Evolutionary conservation across 2,888 invertebrate species (phyloP).

Genomic region (Euzophera pinguis): DNA sequence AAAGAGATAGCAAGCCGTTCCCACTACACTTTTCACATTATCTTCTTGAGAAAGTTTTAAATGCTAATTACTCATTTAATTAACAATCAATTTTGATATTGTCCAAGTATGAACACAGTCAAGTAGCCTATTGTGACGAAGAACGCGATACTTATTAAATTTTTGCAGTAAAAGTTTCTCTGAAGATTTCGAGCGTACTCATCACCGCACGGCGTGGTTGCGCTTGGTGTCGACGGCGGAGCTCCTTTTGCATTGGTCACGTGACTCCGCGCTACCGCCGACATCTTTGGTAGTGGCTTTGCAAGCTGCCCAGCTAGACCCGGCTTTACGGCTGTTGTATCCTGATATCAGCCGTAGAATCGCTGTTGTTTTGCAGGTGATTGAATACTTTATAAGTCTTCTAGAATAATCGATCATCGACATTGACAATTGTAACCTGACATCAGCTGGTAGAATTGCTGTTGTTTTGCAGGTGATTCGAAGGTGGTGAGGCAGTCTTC

Average conservation of each 20-base stretch:
- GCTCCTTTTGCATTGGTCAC: constrained; percentile 50
- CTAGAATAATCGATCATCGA: no score
- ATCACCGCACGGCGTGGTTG: constrained; percentile 56
- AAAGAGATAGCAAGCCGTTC: no score
- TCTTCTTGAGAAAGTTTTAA: no score
- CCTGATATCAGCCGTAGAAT: constrained; percentile 45
- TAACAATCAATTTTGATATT: no score
- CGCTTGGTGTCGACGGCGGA: constrained; percentile 45
- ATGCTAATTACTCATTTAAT: no score
- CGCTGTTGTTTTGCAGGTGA: constrained; percentile 44
- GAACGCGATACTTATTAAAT: not conserved
- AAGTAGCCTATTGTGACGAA: no score
- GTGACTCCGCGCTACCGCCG: constrained; percentile 53
- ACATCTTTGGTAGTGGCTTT: constrained; percentile 46
- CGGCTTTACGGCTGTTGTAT: constrained; percentile 54
- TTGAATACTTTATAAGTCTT: not conserved
- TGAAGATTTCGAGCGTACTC: constrained; percentile 36
- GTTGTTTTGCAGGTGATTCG: no score
- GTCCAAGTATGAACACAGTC: no score
- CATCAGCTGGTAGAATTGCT: no score
- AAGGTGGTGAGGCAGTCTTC: no score
- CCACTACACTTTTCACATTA: no score
- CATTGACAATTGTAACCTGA: no score
- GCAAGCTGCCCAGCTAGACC: constrained; percentile 56
- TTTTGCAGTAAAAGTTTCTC: constrained; percentile 46